Evolutionary conservation across 2,797 vertebrate species (phyloP), one percentile per base, ranked within the genome.

Genomic region (Oreortyx pictus): DNA sequence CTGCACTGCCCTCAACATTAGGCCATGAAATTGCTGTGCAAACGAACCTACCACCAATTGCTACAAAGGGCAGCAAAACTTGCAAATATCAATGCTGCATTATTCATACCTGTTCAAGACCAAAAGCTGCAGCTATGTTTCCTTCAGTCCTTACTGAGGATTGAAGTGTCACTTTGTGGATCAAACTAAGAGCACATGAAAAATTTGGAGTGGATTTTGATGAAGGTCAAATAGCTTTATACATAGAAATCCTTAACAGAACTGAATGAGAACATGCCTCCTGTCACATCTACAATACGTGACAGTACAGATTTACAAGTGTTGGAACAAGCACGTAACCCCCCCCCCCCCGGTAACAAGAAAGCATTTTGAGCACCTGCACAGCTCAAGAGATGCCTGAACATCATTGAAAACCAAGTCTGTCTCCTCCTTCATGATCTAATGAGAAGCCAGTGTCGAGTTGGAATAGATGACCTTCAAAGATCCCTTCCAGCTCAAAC

Each of bases 241-340:
- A 72, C 35, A 5, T 1, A 33, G 19, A 71, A 92, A 66, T 64
- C 27, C 41, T 71, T 43, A 76, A 11, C 27, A 75, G 43, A 84
- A 20, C 37, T 33, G 62, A 89, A 64, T 8, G 10, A 64, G 35
- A 90, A 46, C 0, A 0, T 8, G 14, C 47, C 49, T 43, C 15
- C 61, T 47, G 62, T 80, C 57, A 35, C 49, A 6, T 29, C 33
- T 46, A 70, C 5, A 14, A 37, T 19, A 43, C 22, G 39, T 41
- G 39, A n/a, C n/a, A 22, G 25, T 0, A 41, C 4, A 23, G 62
- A 59, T 50, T 86, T 33, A 49, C 27, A 46, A 78, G 25, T 7
- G 3, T 2, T 39, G 25, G 39, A 43, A 82, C 62, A 39, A 33
- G 25, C 46, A 39, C 27, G 9, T 33, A 13, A 59, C 37, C 11